Conservation (phyloP, 2,113 vertebrate genomes). For the Bos javanicus region DNA sequence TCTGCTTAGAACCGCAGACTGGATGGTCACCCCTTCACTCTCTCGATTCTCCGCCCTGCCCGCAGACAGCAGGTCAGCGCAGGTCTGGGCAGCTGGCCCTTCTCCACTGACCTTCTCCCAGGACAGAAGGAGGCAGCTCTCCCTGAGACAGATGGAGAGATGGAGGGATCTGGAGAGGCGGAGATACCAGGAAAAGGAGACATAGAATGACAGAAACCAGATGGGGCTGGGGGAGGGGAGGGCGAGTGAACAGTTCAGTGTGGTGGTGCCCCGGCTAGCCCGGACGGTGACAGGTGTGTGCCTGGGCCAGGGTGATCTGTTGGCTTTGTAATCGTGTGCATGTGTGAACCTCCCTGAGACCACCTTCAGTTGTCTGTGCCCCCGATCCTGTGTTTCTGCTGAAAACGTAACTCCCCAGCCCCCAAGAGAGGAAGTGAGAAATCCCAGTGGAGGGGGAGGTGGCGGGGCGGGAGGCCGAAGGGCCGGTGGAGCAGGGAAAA, state of each 20-base stretch:
- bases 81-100: not conserved
- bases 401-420: not conserved
- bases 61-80: not conserved
- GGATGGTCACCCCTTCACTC: not conserved
- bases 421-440: not conserved
- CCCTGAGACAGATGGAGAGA: conserved; percentile 57
- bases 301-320: not conserved
- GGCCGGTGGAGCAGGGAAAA: not conserved
- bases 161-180: not conserved
- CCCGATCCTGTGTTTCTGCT: not conserved
- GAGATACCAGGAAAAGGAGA: not conserved
- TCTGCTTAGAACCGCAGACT: not conserved
- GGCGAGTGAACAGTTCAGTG: not conserved
- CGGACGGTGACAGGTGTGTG: not conserved
- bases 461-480: not conserved
- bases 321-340: not conserved
- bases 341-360: not conserved
- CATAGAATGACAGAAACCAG: conserved; percentile 14
- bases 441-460: not conserved
- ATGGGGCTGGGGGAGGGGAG: conserved; percentile 32
- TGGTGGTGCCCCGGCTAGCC: not conserved
- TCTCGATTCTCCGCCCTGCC: not conserved
- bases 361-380: not conserved
- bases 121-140: conserved; percentile 49
- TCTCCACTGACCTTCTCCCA: conserved; percentile 42